phyloP scores from a whole-genome alignment of 1,140 invertebrate species.

The Augochlora pura region DNA sequence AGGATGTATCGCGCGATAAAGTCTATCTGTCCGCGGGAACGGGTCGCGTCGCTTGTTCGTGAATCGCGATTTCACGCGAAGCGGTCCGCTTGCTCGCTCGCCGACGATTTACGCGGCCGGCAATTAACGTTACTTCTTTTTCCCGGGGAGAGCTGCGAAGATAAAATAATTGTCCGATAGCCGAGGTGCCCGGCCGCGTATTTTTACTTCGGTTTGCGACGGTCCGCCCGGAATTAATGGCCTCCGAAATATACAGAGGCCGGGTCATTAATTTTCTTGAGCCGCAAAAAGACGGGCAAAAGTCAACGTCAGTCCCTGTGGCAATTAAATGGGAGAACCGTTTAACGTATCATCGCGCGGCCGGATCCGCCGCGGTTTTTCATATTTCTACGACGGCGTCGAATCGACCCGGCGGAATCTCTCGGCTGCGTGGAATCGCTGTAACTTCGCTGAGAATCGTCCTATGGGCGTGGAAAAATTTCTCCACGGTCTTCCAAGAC shows the following conservation, averaged over 20 bases:
- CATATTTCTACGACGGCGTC: not conserved
- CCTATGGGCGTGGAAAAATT: no score
- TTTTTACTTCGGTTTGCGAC: conserved; percentile 50
- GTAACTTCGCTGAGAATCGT: no score
- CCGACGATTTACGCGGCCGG: not conserved
- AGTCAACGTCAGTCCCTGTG: not conserved
- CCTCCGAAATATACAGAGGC: not conserved
- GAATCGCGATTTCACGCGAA: not conserved
- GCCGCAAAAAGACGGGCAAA: not conserved
- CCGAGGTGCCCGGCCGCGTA: conserved; percentile 2
- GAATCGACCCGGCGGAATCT: no score
- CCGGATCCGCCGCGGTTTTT: not conserved
- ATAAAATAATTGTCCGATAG: conserved; percentile 34
- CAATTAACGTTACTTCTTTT: conserved; percentile 20
- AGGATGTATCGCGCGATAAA: not conserved
- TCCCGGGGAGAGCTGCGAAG: not conserved
- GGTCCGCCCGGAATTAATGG: not conserved
- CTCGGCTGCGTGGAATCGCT: no score
- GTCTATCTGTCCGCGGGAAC: not conserved
- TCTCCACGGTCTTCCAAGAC: no score
- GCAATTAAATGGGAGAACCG: not conserved
- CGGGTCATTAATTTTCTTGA: not conserved
- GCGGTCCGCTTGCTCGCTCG: no score
- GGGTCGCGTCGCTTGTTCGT: not conserved
- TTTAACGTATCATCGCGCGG: not conserved